Evolutionary conservation across 30 jellyfish, hydroid and myxozoan species (phyloP).

Genomic region (Aurelia sp.): DNA sequence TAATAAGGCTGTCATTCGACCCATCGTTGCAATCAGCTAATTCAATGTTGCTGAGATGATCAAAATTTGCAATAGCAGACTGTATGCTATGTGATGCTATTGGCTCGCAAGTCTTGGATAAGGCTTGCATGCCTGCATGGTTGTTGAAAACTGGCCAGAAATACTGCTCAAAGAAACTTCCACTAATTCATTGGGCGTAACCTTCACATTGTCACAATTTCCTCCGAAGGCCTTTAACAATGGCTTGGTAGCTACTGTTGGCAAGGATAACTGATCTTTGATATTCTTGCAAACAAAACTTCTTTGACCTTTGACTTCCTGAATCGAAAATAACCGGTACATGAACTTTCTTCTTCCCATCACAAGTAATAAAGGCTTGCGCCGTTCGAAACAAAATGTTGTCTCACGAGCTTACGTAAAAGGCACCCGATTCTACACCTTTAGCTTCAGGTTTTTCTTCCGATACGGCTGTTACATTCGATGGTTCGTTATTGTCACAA

Average conservation of each 20-base stretch:
- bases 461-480: background rate
- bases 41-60: slow-evolving; percentile 4
- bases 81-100: background rate
- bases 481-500: background rate
- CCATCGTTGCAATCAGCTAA: slow-evolving; percentile 31
- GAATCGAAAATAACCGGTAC: slow-evolving; percentile 14
- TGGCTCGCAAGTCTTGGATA: background rate
- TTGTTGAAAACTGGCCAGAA: background rate
- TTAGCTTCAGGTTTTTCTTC: background rate
- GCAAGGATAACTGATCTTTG: background rate
- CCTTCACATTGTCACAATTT: background rate
- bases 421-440: background rate
- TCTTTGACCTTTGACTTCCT: slow-evolving; percentile 34
- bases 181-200: background rate
- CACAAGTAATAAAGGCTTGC: background rate
- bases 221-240: background rate
- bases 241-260: background rate
- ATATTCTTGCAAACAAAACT: slow-evolving; percentile 4
- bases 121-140: slow-evolving; percentile 3
- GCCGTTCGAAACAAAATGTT: slow-evolving; percentile 32
- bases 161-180: background rate
- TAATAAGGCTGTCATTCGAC: background rate
- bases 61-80: background rate
- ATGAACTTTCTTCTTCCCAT: slow-evolving; percentile 2
- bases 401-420: background rate